A percentile compares a stretch with the other conserved stretches of the same genome.
Evolutionary conservation across 2,113 vertebrate species (phyloP).

Genomic region (Gadus chalcogrammus): DNA sequence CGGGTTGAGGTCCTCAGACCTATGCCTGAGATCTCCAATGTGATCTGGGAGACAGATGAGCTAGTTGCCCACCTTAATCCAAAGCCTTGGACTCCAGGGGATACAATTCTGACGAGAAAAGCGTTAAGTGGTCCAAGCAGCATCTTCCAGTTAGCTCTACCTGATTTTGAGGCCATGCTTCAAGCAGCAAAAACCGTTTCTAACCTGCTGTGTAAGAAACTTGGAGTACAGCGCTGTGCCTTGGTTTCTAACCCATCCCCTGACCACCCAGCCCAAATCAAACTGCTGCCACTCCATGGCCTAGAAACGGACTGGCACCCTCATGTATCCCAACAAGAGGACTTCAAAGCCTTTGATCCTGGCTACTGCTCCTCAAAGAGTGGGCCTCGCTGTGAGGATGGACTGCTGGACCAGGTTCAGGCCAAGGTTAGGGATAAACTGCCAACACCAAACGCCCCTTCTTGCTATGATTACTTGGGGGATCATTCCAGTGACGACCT

Average conservation of each 20-base stretch:
- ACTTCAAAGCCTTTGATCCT: slow-evolving; percentile 62
- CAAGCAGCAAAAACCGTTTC: slow-evolving; percentile 64
- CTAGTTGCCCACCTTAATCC: slow-evolving; percentile 69
- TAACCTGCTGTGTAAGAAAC: slow-evolving; percentile 58
- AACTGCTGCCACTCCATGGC: slow-evolving; percentile 71
- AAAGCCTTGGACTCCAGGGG: slow-evolving; percentile 71
- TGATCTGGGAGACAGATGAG: slow-evolving; percentile 74
- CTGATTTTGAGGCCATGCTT: slow-evolving; percentile 63
- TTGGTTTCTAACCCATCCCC: slow-evolving; percentile 61
- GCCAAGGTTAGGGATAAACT: slow-evolving; percentile 59
- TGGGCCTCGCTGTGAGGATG: slow-evolving; percentile 65
- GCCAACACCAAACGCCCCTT: slow-evolving; percentile 65
- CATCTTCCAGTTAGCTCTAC: slow-evolving; percentile 65
- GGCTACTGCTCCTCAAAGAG: slow-evolving; percentile 74
- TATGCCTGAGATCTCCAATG: slow-evolving; percentile 45
- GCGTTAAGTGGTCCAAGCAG: slow-evolving; percentile 55
- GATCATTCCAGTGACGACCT: slow-evolving; percentile 52
- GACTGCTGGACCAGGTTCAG: slow-evolving; percentile 56
- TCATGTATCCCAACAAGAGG: slow-evolving; percentile 58
- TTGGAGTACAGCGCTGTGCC: slow-evolving; percentile 71
- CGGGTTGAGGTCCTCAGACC: slow-evolving; percentile 68
- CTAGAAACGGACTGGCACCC: slow-evolving; percentile 64
- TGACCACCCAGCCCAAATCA: slow-evolving; percentile 57
- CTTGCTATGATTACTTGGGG: slow-evolving; percentile 66
- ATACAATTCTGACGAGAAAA: slow-evolving; percentile 68